Evolutionary conservation across 2,113 vertebrate species (phyloP), one percentile per base, ranked within the genome.

Genomic region (Oryzias melastigma): DNA sequence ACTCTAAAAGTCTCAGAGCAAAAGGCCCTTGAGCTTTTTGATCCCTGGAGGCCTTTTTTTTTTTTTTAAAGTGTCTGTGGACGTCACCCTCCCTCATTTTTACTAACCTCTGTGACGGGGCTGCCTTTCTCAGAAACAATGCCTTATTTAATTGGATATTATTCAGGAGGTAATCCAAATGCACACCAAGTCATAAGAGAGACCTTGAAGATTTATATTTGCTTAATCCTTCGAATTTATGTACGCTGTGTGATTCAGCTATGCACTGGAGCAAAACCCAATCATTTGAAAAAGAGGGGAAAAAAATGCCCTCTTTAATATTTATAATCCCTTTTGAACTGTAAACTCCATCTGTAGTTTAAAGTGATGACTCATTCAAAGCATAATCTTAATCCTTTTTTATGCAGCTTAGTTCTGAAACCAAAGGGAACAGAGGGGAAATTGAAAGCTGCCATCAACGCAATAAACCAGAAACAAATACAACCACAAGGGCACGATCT

Each of bases 321-420:
- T 91, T 89, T 81, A 89, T 90, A 90, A 92, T 90, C 87, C 86
- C 74, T 76, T 89, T 91, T 85, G 76, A 90, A 89, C 84, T 83
- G 83, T 89, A 91, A 89, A 91, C 84, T 89, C 88, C 83, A 87
- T 91, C 85, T 89, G 87, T 84, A 86, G 85, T 89, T 89, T 89
- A 87, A 91, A 90, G 79, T 90, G 88, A 90, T 89, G 87, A 91
- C 85, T 91, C 90, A 86, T 85, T 87, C 84, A 81, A 80, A 88
- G 87, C 75, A 71, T 85, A 77, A 83, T 85, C 82, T 87, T 91
- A 88, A 91, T 92, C 85, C 87, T 83, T 83, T 88, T 89, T 86
- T 82, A 87, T 61, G 73, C 76, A 73, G 67, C 80, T 83, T 86
- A 87, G 78, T 67, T 82, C 72, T 85, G 62, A 86, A 86, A 85